Evolutionary conservation across 2,797 vertebrate species (phyloP), one percentile per base, ranked within the genome.

Genomic region (Pseudocheirus occidentalis): DNA sequence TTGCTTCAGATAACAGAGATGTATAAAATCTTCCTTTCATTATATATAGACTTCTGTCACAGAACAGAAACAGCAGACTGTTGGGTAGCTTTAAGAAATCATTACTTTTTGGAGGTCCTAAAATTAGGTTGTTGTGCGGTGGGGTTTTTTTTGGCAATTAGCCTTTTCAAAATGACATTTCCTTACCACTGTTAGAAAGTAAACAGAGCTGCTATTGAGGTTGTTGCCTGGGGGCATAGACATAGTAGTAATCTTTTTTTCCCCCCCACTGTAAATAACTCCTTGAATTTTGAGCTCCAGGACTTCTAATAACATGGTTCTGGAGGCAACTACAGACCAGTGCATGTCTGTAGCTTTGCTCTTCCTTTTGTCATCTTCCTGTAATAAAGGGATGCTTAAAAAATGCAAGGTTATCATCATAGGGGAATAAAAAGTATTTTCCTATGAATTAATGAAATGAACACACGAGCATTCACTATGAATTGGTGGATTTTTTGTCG

Each of bases 51-150:
- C 40, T 92, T 90, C 53, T 13, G 55, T 59, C 73, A 13, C 40
- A 95, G 62, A 97, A 93, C 53, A 95, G 94, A 97, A 95, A 94
- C 66, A 96, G 62, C 57, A 94, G 93, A 55, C 55, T 54, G 11
- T 93, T 90, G 59, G 66, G 56, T 59, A 94, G 91, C 93, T 94
- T 96, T 96, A 92, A 95, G 50, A 97, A 96, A 97, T 97, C 96
- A 96, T 96, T 97, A 96, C 94, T 66, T 96, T 93, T 97, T 92
- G 90, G 94, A 31, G 2, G 10, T 94, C 97, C 97, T 97, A 96
- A 98, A 97, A 96, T 97, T 97, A 97, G 92, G 53, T 90, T 90
- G 34, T 59, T 94, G 1, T 94, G 56, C 92, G 55, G 55, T n/a
- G 58, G 89, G 59, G n/a, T n/a, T n/a, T n/a, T 2, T 94, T 97